These are phyloP conservation scores for Neoscelio sp. DNA, from an alignment of 2,888 invertebrate species.

Conservation along the genomic window DNA sequence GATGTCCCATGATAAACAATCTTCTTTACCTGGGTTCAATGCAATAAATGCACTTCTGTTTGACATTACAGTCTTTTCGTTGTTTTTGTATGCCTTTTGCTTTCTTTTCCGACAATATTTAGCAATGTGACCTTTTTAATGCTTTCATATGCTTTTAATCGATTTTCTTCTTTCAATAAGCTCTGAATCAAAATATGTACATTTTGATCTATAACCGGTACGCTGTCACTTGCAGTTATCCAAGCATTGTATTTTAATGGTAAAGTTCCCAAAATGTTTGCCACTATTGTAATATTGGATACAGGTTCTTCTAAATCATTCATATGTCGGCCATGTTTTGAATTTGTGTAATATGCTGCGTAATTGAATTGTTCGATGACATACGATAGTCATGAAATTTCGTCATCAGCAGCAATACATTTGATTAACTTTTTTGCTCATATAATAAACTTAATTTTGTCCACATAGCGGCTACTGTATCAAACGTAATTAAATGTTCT, in stretches of 20 bases:
- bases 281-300: slow-evolving; percentile 48
- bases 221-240: slow-evolving; percentile 57
- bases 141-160: slow-evolving; percentile 20
- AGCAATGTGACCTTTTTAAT: slow-evolving; percentile 46
- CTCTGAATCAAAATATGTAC: slow-evolving; percentile 35
- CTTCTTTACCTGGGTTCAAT: background rate
- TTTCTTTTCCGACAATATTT: slow-evolving; percentile 25
- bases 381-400: slow-evolving; percentile 58
- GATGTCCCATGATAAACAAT: background rate
- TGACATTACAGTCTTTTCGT: background rate
- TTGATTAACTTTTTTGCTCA: slow-evolving; percentile 47
- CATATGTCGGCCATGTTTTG: slow-evolving; percentile 56
- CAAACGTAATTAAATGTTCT: slow-evolving; percentile 53
- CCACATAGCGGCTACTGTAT: slow-evolving; percentile 51
- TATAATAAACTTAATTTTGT: slow-evolving; percentile 35
- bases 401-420: slow-evolving; percentile 34
- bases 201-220: slow-evolving; percentile 24
- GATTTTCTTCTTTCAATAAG: slow-evolving; percentile 54
- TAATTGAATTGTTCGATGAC: slow-evolving; percentile 33
- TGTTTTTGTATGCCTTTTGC: background rate
- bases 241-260: slow-evolving; percentile 52
- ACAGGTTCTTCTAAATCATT: slow-evolving; percentile 53
- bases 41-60: slow-evolving; percentile 11
- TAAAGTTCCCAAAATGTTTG: slow-evolving; percentile 53
- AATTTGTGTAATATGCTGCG: slow-evolving; percentile 23